A percentile compares a stretch with the other conserved stretches of the same genome.
These are phyloP conservation scores for Alentia gelatinosa DNA, from an alignment of 2,888 invertebrate species.

Conservation along the genomic window DNA sequence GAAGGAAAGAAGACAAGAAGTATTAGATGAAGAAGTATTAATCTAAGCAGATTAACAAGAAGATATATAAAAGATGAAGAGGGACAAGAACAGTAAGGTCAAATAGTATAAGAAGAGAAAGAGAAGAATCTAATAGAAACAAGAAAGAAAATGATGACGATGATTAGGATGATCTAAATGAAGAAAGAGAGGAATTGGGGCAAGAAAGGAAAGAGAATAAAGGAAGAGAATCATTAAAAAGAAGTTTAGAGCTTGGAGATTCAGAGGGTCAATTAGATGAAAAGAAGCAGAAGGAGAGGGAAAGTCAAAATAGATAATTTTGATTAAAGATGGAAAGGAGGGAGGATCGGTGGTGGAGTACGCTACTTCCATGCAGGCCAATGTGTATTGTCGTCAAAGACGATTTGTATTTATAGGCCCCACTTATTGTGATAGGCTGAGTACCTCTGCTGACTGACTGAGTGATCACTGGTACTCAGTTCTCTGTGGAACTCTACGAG, in stretches of 20 bases:
- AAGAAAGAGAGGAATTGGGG: neutral
- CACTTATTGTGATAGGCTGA: neutral
- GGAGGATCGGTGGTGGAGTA: neutral
- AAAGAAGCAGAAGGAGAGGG: no score
- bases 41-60: neutral
- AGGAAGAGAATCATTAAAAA: no score
- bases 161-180: neutral
- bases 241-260: no score
- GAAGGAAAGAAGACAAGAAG: no score
- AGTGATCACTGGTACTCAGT: neutral
- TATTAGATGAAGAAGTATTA: no score
- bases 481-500: neutral
- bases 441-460: neutral
- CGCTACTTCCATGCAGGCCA: neutral
- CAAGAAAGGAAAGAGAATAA: neutral
- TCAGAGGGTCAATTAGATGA: no score
- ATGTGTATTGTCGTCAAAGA: neutral
- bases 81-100: neutral
- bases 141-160: neutral
- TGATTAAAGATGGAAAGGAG: neutral
- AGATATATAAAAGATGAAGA: neutral
- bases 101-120: no score
- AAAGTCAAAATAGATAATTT: no score
- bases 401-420: conserved; percentile 11
- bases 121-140: neutral